Percentiles rank a stretch among this genome's conserved stretches.
Evolutionary conservation across 2,888 invertebrate species (phyloP).

Genomic region (Cosmopolites sordidus): DNA sequence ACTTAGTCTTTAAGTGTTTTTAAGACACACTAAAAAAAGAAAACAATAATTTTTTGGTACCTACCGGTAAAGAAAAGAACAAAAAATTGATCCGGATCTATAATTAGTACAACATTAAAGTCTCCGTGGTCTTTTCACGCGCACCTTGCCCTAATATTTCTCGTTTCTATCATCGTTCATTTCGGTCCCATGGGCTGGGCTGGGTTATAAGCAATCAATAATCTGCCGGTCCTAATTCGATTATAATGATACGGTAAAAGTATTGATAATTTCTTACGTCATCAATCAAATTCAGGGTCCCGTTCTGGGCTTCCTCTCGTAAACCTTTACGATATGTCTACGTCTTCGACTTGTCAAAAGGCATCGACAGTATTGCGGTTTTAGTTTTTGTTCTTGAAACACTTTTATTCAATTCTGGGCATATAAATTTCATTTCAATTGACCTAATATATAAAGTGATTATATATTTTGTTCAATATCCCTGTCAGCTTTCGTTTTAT

Average conservation of each 20-base stretch:
- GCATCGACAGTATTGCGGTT: too few species aligned
- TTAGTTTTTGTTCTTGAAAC: too few species aligned
- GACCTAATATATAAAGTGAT: too few species aligned
- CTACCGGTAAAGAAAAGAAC: too few species aligned
- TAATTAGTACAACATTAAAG: constrained; percentile 22
- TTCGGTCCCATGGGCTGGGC: constrained; percentile 9
- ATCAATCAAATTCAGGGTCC: constrained; percentile 21
- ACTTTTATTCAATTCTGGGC: too few species aligned
- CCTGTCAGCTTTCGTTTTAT: too few species aligned
- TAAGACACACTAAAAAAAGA: too few species aligned
- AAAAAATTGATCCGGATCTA: constrained; percentile 1
- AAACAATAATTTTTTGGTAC: too few species aligned
- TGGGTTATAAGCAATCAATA: constrained; percentile 28
- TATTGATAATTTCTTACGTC: constrained; percentile 27
- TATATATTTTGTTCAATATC: too few species aligned
- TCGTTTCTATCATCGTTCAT: constrained; percentile 12
- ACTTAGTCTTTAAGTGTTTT: too few species aligned
- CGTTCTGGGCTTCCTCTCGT: constrained; percentile 18
- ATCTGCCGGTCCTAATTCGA: constrained; percentile 27
- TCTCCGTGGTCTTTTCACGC: constrained; percentile 18
- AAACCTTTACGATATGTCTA: constrained; percentile 21
- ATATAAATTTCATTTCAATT: too few species aligned
- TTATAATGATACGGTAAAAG: constrained; percentile 27
- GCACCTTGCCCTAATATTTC: constrained; percentile 22
- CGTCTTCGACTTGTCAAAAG: too few species aligned